These are phyloP conservation scores for Telmatochromis brachygnathus DNA, from an alignment of 2,113 vertebrate genomes.

Conservation along the genomic window DNA sequence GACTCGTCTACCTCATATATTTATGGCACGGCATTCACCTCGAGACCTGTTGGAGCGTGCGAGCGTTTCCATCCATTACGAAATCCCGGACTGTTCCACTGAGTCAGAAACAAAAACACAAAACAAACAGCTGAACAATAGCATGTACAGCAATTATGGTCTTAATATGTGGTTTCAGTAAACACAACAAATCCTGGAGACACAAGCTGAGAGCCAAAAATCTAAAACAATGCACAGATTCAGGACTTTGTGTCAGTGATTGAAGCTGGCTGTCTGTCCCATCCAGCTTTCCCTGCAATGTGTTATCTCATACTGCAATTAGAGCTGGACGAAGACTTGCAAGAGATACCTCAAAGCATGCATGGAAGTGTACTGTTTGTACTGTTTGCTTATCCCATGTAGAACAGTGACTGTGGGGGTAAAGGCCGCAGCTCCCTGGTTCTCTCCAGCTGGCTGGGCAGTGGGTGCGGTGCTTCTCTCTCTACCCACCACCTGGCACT, in stretches of 20 bases:
- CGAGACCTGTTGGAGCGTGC: conserved; percentile 3
- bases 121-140: conserved; percentile 37
- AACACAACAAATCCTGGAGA: conserved; percentile 6
- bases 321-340: background rate
- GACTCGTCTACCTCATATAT: background rate
- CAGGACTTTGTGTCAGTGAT: background rate
- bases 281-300: background rate
- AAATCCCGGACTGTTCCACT: conserved; percentile 28
- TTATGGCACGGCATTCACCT: background rate
- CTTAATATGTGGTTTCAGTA: background rate
- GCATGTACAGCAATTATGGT: conserved; percentile 9
- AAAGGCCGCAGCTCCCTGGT: conserved; percentile 15
- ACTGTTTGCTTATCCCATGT: conserved; percentile 12
- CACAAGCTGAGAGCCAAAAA: background rate
- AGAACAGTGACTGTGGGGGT: background rate
- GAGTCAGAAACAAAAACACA: conserved; percentile 31
- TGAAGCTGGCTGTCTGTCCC: background rate
- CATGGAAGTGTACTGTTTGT: background rate
- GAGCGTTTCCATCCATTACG: background rate
- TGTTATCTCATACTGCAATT: background rate
- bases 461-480: conserved; percentile 47
- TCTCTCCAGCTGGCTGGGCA: conserved; percentile 2
- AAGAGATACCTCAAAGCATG: background rate
- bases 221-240: background rate
- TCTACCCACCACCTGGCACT: conserved; percentile 61